Evolutionary conservation across 92 coral and sea anemone species (phyloP).

Genomic region (Pocillopora grandis): DNA sequence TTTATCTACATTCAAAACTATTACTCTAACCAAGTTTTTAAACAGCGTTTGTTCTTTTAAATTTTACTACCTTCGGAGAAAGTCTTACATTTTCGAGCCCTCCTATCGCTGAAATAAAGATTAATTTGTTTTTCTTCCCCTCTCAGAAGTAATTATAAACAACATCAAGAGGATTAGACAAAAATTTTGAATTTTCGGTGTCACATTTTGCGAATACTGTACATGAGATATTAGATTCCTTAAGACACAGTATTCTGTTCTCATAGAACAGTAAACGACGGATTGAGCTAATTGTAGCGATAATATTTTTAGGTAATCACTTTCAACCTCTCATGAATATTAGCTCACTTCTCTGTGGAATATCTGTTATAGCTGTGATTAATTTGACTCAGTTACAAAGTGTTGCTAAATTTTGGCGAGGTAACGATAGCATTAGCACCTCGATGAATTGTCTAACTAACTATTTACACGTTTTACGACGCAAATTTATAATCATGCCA

Average conservation of each 20-base stretch:
- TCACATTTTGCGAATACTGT: no score
- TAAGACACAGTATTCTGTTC: no score
- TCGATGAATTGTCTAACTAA: constrained; percentile 1
- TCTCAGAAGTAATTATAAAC: neutral
- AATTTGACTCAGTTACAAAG: neutral
- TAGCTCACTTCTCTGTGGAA: neutral
- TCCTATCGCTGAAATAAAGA: neutral
- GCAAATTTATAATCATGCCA: neutral
- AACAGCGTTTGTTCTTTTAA: neutral
- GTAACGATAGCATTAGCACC: constrained; percentile 24
- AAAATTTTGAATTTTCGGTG: no score
- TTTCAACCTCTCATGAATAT: no score
- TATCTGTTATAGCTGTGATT: neutral
- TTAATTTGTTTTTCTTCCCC: neutral
- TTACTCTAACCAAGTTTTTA: neutral
- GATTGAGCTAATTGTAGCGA: no score
- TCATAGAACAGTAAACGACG: no score
- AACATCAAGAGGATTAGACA: no score
- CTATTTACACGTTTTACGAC: neutral
- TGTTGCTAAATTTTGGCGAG: neutral
- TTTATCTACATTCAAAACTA: neutral
- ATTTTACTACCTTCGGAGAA: neutral
- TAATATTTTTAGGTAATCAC: no score
- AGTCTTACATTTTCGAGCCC: neutral
- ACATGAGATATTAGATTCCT: no score